Percentiles rank a stretch among this genome's conserved stretches.
phyloP scores from a whole-genome alignment of 2,113 vertebrate genomes.

The Percopsis transmontana region DNA sequence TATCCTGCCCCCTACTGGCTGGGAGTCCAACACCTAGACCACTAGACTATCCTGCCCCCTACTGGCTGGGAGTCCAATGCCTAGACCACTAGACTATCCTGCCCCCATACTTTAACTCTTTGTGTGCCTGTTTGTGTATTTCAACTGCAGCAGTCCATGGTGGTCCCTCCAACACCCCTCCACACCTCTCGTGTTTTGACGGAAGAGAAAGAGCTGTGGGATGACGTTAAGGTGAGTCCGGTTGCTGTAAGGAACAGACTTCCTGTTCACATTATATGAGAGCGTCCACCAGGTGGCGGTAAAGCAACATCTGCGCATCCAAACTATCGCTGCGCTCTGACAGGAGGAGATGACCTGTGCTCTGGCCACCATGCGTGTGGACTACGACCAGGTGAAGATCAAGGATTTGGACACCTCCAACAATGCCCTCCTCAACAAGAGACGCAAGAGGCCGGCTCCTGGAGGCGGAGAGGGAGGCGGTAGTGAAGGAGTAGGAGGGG shows the following conservation, averaged over 20 bases:
- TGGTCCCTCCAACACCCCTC: slow-evolving; percentile 91
- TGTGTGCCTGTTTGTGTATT: slow-evolving; percentile 6
- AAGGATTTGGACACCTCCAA: slow-evolving; percentile 95
- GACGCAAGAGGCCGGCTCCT: slow-evolving; percentile 85
- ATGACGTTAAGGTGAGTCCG: slow-evolving; percentile 90
- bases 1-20: no score
- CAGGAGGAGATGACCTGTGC: slow-evolving; percentile 74
- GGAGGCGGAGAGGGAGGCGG: slow-evolving; percentile 12
- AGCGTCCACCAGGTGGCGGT: slow-evolving; percentile 46
- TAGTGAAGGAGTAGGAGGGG: slow-evolving; percentile 1
- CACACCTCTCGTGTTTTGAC: slow-evolving; percentile 91
- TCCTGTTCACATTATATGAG: not conserved
- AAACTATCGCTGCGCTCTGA: not conserved
- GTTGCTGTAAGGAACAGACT: not conserved
- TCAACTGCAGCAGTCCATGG: slow-evolving; percentile 85
- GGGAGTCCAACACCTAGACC: no score
- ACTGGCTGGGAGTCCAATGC: no score
- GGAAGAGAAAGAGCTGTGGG: slow-evolving; percentile 95
- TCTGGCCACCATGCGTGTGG: slow-evolving; percentile 82
- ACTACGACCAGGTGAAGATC: slow-evolving; percentile 97
- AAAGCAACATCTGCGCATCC: not conserved
- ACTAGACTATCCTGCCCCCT: no score
- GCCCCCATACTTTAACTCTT: no score
- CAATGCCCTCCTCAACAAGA: slow-evolving; percentile 94
- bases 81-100: no score